Base-by-base conservation (phyloP, 1,140 invertebrate genomes). In the Drosophila burlai region DNA sequence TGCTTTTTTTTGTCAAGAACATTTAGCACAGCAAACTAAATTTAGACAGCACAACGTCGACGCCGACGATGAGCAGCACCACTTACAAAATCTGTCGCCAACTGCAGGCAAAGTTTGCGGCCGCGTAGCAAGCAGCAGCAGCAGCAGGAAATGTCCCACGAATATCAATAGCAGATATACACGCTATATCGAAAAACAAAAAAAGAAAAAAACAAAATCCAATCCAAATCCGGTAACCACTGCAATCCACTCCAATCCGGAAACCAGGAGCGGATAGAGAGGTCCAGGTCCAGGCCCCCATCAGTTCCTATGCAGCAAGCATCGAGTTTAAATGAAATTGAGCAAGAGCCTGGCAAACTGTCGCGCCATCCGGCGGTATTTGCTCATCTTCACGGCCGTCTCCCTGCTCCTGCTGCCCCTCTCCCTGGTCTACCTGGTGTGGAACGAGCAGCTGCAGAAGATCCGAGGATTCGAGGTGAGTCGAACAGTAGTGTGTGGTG, bases 401-500 rank as follows among this genome's bases (percentile, higher is more conserved):
- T 84, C 92, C 64, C 65, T 93, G 63, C 77, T 87, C 49, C 58
- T 86, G 45, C 62, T 93, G 68, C 92, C 92, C 29, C 72, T 93
- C 24, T 92, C 92, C 15, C 67, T 93, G 29, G 83, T 91, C 66
- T 93, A 93, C 76, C 57, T 93, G 77, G 91, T 93, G 31, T 92
- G 90, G 73, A 91, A 91, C 68, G 92, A 93, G 64, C 92, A 92
- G 78, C 76, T 92, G 68, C 91, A 93, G 68, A 92, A 91, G 75
- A 92, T 93, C 78, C 93, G 92, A 78, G 91, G 90, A 80, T 92
- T 85, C 73, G 92, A 93, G 80, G 92, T 93, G 64, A 93, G 92
- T 93, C 42, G 11, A 38, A 24, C 36, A 13, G 15, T 31, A n/a
- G 15, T 29, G 26, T 45, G 15, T 24, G 24, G 36, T 45, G 26